Evolutionary conservation across 2,888 invertebrate species (phyloP).

Genomic region (Drosophila stalkeri): DNA sequence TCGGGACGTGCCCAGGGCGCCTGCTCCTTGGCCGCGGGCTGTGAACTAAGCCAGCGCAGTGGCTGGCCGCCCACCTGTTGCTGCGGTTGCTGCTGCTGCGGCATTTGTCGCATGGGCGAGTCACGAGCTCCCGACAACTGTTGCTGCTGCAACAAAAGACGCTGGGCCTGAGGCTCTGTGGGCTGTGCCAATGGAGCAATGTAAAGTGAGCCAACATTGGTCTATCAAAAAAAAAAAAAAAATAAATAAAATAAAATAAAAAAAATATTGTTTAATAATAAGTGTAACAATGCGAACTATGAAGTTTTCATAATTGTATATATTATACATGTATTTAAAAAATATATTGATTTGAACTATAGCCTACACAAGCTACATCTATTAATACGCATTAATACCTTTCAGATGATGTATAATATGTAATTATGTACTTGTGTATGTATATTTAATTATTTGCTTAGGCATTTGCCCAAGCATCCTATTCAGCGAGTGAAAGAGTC

Average conservation of each 20-base stretch:
- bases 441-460: too few relatives aligned
- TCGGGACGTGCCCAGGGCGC: slow-evolving; percentile 84
- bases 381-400: too few relatives aligned
- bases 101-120: slow-evolving; percentile 86
- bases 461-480: too few relatives aligned
- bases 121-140: slow-evolving; percentile 66
- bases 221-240: slow-evolving; percentile 54
- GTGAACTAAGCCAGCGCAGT: slow-evolving; percentile 81
- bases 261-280: not conserved
- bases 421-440: too few relatives aligned
- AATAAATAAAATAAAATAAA: not conserved
- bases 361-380: too few relatives aligned
- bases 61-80: slow-evolving; percentile 76
- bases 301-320: not conserved
- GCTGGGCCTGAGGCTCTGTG: slow-evolving; percentile 80
- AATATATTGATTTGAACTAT: too few relatives aligned
- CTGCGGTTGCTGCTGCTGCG: slow-evolving; percentile 77
- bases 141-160: slow-evolving; percentile 82
- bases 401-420: too few relatives aligned
- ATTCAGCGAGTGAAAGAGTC: too few relatives aligned
- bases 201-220: slow-evolving; percentile 86
- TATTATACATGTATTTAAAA: too few relatives aligned
- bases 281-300: too few relatives aligned
- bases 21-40: slow-evolving; percentile 77
- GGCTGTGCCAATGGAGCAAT: slow-evolving; percentile 86